phyloP scores from a whole-genome alignment of 2,888 invertebrate species.

The Tetragonula carbonaria region DNA sequence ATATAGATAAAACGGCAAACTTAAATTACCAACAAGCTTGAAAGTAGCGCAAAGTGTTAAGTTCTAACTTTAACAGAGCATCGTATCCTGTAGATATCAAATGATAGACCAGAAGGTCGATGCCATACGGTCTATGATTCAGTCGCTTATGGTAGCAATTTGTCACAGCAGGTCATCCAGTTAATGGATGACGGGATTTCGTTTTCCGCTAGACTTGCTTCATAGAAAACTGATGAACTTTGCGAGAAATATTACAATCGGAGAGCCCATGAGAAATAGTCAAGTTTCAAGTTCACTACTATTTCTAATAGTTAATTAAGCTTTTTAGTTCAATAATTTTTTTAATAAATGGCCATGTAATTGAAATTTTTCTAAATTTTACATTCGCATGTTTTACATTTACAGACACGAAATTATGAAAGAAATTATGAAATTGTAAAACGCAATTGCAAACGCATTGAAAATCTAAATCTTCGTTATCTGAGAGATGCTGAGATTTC shows the following conservation, averaged over 20 bases:
- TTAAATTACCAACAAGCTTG: neutral
- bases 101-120: neutral
- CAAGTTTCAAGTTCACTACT: no score
- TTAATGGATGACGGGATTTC: neutral
- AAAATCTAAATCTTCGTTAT: no score
- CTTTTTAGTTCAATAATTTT: no score
- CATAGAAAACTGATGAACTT: neutral
- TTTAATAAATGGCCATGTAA: no score
- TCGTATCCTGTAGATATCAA: neutral
- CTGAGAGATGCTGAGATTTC: no score
- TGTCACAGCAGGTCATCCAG: neutral
- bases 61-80: neutral
- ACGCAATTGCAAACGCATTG: no score
- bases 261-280: no score
- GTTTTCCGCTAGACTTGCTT: neutral
- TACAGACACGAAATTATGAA: neutral
- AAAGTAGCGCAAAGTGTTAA: neutral
- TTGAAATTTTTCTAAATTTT: no score
- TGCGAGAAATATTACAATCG: neutral
- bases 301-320: no score
- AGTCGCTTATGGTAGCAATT: neutral
- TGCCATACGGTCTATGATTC: neutral
- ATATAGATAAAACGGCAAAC: neutral
- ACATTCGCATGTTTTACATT: no score
- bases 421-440: no score